These are phyloP conservation scores for Limonius californicus DNA, from an alignment of 1,140 invertebrate genomes.

Conservation along the genomic window DNA sequence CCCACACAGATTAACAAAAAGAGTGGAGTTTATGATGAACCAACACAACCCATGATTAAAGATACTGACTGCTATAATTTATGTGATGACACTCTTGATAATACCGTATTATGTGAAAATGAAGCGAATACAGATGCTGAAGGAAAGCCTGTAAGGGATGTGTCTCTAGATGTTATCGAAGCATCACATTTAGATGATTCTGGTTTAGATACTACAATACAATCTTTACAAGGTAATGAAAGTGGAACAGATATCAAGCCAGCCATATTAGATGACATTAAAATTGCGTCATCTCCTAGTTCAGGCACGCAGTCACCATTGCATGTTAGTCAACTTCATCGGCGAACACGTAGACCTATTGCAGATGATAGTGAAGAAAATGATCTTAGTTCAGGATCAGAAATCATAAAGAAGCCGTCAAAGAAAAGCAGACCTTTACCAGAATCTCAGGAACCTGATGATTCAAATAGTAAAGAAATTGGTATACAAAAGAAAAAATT, in stretches of 20 bases:
- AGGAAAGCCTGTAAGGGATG: too few relatives aligned
- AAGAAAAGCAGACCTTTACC: neutral
- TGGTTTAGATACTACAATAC: neutral
- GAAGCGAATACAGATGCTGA: too few relatives aligned
- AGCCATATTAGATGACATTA: neutral
- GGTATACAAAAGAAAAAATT: neutral
- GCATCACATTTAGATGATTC: neutral
- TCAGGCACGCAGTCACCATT: slow-evolving; percentile 6
- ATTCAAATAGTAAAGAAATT: neutral
- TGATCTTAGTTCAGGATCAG: too few relatives aligned
- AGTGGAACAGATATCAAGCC: neutral
- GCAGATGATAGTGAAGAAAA: neutral
- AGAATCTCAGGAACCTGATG: neutral
- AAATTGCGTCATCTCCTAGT: neutral
- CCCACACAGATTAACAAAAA: neutral
- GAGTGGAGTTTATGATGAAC: neutral
- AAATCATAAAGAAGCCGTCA: too few relatives aligned
- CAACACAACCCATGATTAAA: neutral
- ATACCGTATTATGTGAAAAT: neutral
- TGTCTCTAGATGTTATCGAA: neutral
- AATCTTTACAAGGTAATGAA: neutral
- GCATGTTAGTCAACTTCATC: neutral
- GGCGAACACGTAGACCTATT: neutral
- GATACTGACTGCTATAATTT: neutral
- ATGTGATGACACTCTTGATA: neutral